Conservation (phyloP, 2,113 vertebrate genomes). For the Delphinapterus leucas region DNA sequence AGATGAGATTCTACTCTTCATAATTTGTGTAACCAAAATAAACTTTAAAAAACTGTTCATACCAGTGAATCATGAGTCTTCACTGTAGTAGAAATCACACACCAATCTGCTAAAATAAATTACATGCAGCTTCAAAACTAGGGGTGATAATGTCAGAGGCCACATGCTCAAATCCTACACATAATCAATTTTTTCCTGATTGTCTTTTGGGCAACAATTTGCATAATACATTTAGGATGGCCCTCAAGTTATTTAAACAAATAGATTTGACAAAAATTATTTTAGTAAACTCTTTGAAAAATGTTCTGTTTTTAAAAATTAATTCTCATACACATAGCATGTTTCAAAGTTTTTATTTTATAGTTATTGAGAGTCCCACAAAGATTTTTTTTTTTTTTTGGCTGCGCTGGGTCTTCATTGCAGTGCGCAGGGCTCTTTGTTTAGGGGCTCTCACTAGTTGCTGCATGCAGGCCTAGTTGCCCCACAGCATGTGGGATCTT, state of each 20-base stretch:
- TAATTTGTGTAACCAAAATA: neutral
- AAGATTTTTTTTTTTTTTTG: no score
- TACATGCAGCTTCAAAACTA: neutral
- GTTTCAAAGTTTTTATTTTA: no score
- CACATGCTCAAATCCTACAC: neutral
- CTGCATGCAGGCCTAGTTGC: no score
- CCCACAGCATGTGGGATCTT: no score
- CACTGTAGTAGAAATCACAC: neutral
- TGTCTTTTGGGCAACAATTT: neutral
- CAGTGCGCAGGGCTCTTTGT: no score
- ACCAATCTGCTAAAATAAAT: neutral
- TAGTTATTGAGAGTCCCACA: no score
- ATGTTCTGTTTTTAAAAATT: neutral
- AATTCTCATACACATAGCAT: no score
- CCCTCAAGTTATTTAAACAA: constrained; percentile 6
- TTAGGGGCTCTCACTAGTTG: no score
- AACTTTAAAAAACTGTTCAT: neutral
- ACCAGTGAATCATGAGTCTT: neutral
- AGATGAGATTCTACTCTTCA: neutral
- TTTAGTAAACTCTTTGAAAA: neutral
- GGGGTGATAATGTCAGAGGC: neutral
- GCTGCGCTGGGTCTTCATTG: no score
- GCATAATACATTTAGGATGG: neutral
- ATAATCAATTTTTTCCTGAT: neutral
- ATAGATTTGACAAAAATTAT: constrained; percentile 29